These are phyloP conservation scores for Mimas tiliae DNA, from an alignment of 2,888 invertebrate genomes.

Conservation along the genomic window DNA sequence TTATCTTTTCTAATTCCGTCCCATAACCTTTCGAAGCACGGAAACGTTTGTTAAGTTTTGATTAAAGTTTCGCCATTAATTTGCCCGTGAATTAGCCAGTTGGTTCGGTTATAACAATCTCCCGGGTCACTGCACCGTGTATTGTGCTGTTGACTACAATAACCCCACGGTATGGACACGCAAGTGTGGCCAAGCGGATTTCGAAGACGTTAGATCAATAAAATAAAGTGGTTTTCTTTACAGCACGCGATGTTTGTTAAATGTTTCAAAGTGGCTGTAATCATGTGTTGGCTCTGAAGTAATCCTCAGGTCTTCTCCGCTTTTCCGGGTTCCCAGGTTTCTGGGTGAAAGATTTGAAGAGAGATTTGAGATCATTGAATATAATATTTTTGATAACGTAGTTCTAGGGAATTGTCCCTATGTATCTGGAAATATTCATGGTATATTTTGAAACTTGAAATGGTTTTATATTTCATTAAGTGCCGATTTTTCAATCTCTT, in stretches of 20 bases:
- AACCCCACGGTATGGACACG: slow-evolving; percentile 26
- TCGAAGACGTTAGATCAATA: slow-evolving; percentile 28
- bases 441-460: too few species aligned
- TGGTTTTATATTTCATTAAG: too few species aligned
- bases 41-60: slow-evolving; percentile 33
- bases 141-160: slow-evolving; percentile 32
- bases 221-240: slow-evolving; percentile 25
- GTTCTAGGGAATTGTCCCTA: too few species aligned
- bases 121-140: slow-evolving; percentile 34
- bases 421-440: too few species aligned
- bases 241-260: slow-evolving; percentile 22
- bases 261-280: slow-evolving; percentile 1
- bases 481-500: too few species aligned
- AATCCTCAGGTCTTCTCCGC: background rate
- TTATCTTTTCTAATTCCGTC: slow-evolving; percentile 6
- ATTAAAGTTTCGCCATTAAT: slow-evolving; percentile 41
- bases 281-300: background rate
- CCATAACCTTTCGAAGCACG: slow-evolving; percentile 27
- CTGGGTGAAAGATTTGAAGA: background rate
- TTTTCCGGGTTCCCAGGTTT: background rate
- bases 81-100: slow-evolving; percentile 32
- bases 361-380: background rate
- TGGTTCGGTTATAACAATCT: slow-evolving; percentile 32
- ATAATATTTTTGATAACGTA: background rate
- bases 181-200: slow-evolving; percentile 28